Evolutionary conservation across 2,888 invertebrate species (phyloP).

Genomic region (Andrena fulva): DNA sequence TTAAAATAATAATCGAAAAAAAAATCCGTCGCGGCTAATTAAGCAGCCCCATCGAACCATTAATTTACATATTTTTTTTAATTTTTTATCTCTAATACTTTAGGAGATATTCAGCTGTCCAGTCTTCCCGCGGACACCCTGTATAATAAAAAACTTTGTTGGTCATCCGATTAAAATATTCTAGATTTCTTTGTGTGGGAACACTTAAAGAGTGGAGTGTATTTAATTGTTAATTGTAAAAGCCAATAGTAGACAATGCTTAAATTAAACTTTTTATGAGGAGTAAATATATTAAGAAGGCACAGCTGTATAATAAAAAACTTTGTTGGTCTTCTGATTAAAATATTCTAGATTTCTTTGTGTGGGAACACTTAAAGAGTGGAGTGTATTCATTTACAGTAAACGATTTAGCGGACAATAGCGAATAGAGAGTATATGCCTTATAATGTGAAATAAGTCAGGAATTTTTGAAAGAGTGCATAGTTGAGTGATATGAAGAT

Average conservation of each 20-base stretch:
- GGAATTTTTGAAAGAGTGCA: not conserved
- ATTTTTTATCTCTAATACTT: no score
- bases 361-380: not conserved
- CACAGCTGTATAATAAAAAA: not conserved
- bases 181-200: not conserved
- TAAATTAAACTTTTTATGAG: no score
- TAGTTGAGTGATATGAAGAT: not conserved
- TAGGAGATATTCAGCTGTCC: no score
- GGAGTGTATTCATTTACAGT: slow-evolving; percentile 1
- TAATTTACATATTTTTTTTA: no score
- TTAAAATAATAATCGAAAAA: no score
- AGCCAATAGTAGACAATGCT: no score
- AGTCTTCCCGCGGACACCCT: no score
- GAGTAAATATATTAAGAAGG: no score
- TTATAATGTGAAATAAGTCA: not conserved
- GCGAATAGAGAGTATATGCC: not conserved
- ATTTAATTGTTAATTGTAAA: not conserved
- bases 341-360: not conserved
- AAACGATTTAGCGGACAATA: not conserved
- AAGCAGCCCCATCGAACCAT: no score
- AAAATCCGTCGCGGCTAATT: no score
- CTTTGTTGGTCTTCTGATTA: no score
- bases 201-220: not conserved
- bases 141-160: not conserved
- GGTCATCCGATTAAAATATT: not conserved